Evolutionary conservation across 2,113 vertebrate genomes (phyloP).

Genomic region (Nematolebias whitei): DNA sequence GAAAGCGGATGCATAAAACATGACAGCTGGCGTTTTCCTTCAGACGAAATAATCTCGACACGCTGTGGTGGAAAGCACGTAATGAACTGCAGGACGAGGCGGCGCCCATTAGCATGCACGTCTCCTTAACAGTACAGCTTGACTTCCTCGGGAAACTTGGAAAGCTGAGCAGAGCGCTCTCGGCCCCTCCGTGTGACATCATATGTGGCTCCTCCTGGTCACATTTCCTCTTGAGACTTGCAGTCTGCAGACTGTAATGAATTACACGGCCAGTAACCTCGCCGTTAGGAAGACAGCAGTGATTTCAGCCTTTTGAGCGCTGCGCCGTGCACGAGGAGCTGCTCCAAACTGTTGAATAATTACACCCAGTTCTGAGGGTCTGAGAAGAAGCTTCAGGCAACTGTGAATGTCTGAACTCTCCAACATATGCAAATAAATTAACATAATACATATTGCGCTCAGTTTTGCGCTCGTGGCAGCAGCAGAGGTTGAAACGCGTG

Average conservation of each 20-base stretch:
- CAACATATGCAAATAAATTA: slow-evolving; percentile 75
- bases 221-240: slow-evolving; percentile 44
- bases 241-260: slow-evolving; percentile 51
- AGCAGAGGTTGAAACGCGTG: slow-evolving; percentile 27
- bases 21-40: slow-evolving; percentile 50
- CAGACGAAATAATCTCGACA: slow-evolving; percentile 47
- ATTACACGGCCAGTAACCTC: slow-evolving; percentile 37
- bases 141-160: slow-evolving; percentile 34
- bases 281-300: slow-evolving; percentile 42
- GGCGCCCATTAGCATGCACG: slow-evolving; percentile 54
- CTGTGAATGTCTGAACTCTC: slow-evolving; percentile 37
- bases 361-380: slow-evolving; percentile 41
- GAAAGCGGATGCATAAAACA: slow-evolving; percentile 62
- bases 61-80: slow-evolving; percentile 33
- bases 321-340: slow-evolving; percentile 14
- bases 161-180: slow-evolving; percentile 16
- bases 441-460: slow-evolving; percentile 34
- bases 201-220: slow-evolving; percentile 34
- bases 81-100: slow-evolving; percentile 29
- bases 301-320: slow-evolving; percentile 55
- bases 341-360: slow-evolving; percentile 55
- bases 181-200: slow-evolving; percentile 32
- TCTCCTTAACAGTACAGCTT: slow-evolving; percentile 43
- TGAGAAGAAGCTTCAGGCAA: slow-evolving; percentile 45
- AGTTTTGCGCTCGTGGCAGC: slow-evolving; percentile 37